These are phyloP conservation scores for Rhinopomastus cyanomelas DNA, from an alignment of 2,113 vertebrate genomes.

Conservation along the genomic window DNA sequence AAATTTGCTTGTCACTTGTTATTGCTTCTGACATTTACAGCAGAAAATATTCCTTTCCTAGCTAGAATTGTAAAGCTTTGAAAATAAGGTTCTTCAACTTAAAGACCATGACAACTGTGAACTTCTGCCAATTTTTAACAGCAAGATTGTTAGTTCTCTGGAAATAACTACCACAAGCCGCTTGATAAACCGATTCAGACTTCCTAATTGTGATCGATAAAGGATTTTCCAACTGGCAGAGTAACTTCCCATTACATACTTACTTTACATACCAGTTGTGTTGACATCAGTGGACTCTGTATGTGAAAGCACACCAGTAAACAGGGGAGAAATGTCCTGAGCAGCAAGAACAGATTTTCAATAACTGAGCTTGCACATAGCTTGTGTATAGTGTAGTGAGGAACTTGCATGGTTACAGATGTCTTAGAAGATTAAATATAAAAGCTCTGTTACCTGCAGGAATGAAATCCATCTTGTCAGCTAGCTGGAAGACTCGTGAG, in stretches of 20 bases:
- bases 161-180: not conserved
- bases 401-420: not conserved
- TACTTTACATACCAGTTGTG: not conserved
- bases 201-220: not conserved
- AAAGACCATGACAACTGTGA: not conserved
- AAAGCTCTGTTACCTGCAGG: conserved; percentile 52
- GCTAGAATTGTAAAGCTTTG: not conserved
- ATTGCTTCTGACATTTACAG: not conserved
- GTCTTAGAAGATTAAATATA: conserved; percentile 29
- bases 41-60: not conserved
- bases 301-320: not conserved
- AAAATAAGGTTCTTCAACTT: not conserved
- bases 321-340: not conserved
- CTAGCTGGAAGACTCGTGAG: conserved; percentile 45
- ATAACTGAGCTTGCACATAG: not conserved
- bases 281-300: not conserved
- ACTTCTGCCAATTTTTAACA: not conserved
- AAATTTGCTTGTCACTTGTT: not conserved
- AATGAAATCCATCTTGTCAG: conserved; percentile 64
- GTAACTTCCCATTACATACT: not conserved
- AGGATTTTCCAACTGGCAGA: not conserved
- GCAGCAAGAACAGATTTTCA: not conserved
- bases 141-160: not conserved
- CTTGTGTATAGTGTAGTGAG: not conserved
- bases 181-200: not conserved